Conservation (phyloP, 2,888 invertebrate species). For the Cordylochernes scorpioides region DNA sequence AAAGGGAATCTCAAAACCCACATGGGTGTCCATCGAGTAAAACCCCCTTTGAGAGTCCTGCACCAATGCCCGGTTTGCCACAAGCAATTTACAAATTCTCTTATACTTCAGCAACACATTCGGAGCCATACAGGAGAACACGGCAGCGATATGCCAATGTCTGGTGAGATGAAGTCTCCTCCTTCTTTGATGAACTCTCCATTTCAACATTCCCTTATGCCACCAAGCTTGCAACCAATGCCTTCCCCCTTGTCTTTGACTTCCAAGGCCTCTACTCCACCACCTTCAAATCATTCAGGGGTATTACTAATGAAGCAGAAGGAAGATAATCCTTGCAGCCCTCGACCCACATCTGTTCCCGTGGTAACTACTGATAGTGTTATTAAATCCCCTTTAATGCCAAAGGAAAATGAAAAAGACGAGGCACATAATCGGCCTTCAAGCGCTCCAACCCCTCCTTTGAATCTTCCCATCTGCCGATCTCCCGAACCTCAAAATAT, state of each 20-base stretch:
- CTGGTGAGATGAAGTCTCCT: conserved; percentile 49
- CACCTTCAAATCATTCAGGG: too few species aligned
- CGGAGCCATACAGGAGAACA: conserved; percentile 68
- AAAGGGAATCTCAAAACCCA: conserved; percentile 96
- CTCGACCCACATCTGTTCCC: neutral
- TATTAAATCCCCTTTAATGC: too few species aligned
- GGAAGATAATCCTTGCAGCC: neutral
- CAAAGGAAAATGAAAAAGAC: too few species aligned
- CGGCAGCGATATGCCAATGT: conserved; percentile 55
- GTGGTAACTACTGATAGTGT: neutral
- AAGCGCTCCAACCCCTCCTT: conserved; percentile 29
- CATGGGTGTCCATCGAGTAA: conserved; percentile 91
- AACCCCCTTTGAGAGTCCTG: conserved; percentile 55
- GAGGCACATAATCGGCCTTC: too few species aligned
- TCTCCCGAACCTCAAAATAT: neutral
- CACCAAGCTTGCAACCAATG: conserved; percentile 7
- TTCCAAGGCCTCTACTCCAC: neutral
- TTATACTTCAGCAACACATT: conserved; percentile 81
- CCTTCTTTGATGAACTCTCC: too few species aligned
- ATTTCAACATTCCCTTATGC: conserved; percentile 18
- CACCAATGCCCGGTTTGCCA: conserved; percentile 94
- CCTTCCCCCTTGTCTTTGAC: conserved; percentile 8
- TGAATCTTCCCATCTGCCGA: conserved; percentile 1
- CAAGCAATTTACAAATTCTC: conserved; percentile 75
- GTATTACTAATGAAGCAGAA: too few species aligned